Conservation (phyloP, 2,113 vertebrate genomes). For the Sterna hirundo region DNA sequence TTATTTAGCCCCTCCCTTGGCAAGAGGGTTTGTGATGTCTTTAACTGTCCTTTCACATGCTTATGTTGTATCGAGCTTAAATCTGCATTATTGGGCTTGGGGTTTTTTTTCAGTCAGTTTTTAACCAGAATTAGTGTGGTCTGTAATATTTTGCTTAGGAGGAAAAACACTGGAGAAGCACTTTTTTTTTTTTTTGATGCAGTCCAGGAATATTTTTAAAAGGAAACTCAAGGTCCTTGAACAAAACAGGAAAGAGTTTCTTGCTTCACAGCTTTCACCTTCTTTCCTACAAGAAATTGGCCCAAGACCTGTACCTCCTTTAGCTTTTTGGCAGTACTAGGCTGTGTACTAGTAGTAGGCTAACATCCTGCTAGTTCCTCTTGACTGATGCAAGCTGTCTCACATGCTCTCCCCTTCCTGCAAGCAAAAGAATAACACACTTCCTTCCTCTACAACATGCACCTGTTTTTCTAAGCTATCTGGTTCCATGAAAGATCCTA, state of each 20-base stretch:
- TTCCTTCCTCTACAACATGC: not conserved
- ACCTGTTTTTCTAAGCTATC: not conserved
- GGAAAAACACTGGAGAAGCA: not conserved
- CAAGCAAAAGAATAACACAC: not conserved
- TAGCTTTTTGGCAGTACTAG: not conserved
- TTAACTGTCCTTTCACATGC: not conserved
- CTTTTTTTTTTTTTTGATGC: not conserved
- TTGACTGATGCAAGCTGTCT: not conserved
- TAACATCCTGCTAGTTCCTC: not conserved
- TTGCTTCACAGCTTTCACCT: not conserved
- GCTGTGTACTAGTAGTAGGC: not conserved
- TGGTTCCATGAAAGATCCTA: not conserved
- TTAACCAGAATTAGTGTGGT: not conserved
- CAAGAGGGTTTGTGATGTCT: not conserved
- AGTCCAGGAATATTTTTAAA: not conserved
- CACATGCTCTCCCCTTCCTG: not conserved
- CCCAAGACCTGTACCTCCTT: not conserved
- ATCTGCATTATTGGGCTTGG: not conserved
- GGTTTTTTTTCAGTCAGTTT: not conserved
- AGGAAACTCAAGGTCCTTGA: not conserved
- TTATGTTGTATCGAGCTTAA: not conserved
- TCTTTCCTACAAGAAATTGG: not conserved
- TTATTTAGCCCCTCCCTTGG: not conserved
- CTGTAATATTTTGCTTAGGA: not conserved
- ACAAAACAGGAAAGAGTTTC: not conserved